phyloP scores from a whole-genome alignment of 2,888 invertebrate genomes.

The Patella depressa region DNA sequence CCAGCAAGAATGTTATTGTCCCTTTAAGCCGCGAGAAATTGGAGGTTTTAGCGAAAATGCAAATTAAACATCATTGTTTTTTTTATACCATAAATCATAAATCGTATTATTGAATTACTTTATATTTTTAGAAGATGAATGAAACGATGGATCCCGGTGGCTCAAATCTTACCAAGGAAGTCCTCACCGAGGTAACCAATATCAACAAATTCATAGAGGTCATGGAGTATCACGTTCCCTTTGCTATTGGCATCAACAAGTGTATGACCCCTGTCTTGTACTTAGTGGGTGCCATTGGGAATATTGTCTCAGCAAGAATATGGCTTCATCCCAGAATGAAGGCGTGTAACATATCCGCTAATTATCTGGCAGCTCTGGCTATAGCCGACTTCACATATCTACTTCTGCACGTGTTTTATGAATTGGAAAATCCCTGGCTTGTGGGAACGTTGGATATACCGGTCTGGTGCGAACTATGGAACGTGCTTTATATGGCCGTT shows the following conservation, averaged over 20 bases:
- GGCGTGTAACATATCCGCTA: conserved; percentile 60
- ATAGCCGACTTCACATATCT: conserved; percentile 58
- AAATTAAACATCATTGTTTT: too few relatives aligned
- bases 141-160: too few relatives aligned
- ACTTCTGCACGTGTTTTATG: conserved; percentile 58
- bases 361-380: conserved; percentile 62
- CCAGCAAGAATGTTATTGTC: too few relatives aligned
- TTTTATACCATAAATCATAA: too few relatives aligned
- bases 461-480: conserved; percentile 57
- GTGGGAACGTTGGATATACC: conserved; percentile 43
- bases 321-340: conserved; percentile 60
- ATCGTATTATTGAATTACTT: too few relatives aligned
- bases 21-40: too few relatives aligned
- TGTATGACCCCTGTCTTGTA: conserved; percentile 63
- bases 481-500: conserved; percentile 55
- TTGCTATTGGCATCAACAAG: conserved; percentile 56
- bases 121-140: too few relatives aligned
- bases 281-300: conserved; percentile 61
- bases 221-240: conserved; percentile 41
- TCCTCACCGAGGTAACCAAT: conserved; percentile 11
- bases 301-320: conserved; percentile 56
- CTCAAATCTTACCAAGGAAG: too few relatives aligned
- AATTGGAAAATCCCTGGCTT: conserved; percentile 62
- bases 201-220: conserved; percentile 13
- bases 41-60: too few relatives aligned